A percentile compares a stretch with the other conserved stretches of the same genome.
These are phyloP conservation scores for Coenonympha glycerion DNA, from an alignment of 2,888 invertebrate genomes.

Conservation along the genomic window DNA sequence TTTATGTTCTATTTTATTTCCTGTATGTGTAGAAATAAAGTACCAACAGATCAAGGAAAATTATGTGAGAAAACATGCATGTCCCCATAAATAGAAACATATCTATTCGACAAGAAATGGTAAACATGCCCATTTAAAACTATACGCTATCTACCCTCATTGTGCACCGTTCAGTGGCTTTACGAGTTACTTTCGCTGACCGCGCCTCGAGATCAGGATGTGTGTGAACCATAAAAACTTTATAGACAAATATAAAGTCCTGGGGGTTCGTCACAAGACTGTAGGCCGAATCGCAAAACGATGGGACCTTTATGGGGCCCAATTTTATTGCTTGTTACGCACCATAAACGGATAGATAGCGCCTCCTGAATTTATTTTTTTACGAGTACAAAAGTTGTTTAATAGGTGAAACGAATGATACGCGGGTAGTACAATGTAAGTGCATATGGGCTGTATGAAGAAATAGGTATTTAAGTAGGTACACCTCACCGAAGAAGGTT, in stretches of 20 bases:
- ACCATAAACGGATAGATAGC: constrained; percentile 65
- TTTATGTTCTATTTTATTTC: too few species aligned
- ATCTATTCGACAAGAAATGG: neutral
- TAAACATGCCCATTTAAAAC: constrained; percentile 9
- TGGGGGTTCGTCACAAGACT: constrained; percentile 63
- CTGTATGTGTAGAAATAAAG: too few species aligned
- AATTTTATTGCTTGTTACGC: constrained; percentile 73
- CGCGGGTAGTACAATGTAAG: constrained; percentile 11
- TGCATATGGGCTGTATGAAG: constrained; percentile 8
- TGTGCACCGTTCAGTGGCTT: constrained; percentile 60
- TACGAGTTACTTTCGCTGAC: constrained; percentile 70
- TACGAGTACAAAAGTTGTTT: constrained; percentile 56
- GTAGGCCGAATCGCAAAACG: constrained; percentile 62
- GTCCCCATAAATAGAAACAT: neutral
- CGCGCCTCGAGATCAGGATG: constrained; percentile 50
- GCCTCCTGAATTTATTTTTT: constrained; percentile 49
- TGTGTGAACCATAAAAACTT: constrained; percentile 57
- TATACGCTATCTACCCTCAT: constrained; percentile 28
- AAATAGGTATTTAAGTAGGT: constrained; percentile 1
- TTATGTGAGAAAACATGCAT: too few species aligned
- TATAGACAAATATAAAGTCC: constrained; percentile 66
- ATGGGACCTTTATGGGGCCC: constrained; percentile 46
- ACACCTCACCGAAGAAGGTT: too few species aligned
- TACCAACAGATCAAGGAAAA: too few species aligned
- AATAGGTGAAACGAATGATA: constrained; percentile 39